Percentiles rank a stretch among this genome's conserved stretches.
These are phyloP conservation scores for Sebastes fasciatus DNA, from an alignment of 2,113 vertebrate species.

Conservation along the genomic window DNA sequence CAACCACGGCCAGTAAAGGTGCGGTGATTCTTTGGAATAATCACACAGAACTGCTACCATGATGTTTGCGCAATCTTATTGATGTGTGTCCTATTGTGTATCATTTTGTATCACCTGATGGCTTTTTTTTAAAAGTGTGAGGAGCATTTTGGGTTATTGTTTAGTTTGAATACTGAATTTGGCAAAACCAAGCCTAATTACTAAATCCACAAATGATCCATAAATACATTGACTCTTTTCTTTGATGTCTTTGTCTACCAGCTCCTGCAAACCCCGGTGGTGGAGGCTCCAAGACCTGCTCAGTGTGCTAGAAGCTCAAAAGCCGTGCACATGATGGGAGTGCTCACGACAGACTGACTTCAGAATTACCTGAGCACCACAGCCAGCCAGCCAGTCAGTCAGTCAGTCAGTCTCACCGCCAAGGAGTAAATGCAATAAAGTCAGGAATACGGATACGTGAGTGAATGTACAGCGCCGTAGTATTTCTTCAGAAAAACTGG, in stretches of 20 bases:
- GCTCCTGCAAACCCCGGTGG: conserved; percentile 54
- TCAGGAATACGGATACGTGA: neutral
- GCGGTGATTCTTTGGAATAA: conserved; percentile 20
- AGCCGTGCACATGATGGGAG: neutral
- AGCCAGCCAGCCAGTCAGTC: conserved; percentile 11
- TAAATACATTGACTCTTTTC: conserved; percentile 4
- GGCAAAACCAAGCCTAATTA: neutral
- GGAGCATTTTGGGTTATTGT: neutral
- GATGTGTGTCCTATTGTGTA: neutral
- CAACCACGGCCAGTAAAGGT: conserved; percentile 84
- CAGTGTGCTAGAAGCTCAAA: conserved; percentile 72
- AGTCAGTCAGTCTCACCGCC: neutral
- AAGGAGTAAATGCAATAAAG: neutral
- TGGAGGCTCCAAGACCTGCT: conserved; percentile 82
- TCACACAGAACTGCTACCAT: neutral
- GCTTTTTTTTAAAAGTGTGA: neutral
- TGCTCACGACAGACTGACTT: conserved; percentile 1
- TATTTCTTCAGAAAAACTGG: conserved; percentile 12
- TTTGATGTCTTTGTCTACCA: conserved; percentile 44
- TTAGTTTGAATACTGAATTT: neutral
- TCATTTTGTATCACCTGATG: neutral
- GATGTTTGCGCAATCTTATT: neutral
- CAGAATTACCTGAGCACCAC: conserved; percentile 3
- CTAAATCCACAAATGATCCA: neutral
- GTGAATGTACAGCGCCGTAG: neutral